phyloP scores from a whole-genome alignment of 53 echinoderm and acorn worm species.

The Luidia sarsii region DNA sequence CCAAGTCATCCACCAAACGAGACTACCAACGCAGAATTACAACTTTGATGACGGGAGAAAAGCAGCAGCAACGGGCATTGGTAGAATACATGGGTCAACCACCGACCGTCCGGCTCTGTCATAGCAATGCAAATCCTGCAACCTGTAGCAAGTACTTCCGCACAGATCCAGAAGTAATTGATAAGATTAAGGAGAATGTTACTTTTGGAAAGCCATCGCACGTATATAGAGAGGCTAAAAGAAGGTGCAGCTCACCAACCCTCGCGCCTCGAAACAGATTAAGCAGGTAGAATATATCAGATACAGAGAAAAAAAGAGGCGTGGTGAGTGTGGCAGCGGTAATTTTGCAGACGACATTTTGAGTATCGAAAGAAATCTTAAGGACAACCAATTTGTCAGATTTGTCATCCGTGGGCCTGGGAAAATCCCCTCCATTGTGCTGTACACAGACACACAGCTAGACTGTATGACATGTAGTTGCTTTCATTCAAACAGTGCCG shows the following conservation, averaged over 20 bases:
- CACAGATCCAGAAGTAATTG: constrained; percentile 8
- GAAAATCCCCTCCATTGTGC: constrained; percentile 5
- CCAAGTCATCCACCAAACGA: neutral
- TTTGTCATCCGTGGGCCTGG: neutral
- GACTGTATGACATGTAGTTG: neutral
- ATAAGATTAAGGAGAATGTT: constrained; percentile 2
- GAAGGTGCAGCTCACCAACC: neutral
- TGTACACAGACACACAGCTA: constrained; percentile 5
- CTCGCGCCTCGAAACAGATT: constrained; percentile 6
- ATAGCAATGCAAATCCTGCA: neutral
- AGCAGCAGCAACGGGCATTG: neutral
- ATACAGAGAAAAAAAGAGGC: neutral
- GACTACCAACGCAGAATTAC: constrained; percentile 2
- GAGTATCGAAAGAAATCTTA: neutral
- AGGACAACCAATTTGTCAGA: neutral
- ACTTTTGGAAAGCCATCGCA: neutral
- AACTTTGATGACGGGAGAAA: neutral
- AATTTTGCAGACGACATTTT: neutral
- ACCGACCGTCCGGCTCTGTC: neutral
- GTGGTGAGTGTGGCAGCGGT: neutral
- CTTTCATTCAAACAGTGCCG: neutral
- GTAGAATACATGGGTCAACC: neutral
- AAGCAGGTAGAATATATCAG: neutral
- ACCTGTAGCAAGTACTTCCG: constrained; percentile 1
- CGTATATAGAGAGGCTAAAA: neutral